Evolutionary conservation across 2,888 invertebrate species (phyloP).

Genomic region (Phrixothrix hirtus): DNA sequence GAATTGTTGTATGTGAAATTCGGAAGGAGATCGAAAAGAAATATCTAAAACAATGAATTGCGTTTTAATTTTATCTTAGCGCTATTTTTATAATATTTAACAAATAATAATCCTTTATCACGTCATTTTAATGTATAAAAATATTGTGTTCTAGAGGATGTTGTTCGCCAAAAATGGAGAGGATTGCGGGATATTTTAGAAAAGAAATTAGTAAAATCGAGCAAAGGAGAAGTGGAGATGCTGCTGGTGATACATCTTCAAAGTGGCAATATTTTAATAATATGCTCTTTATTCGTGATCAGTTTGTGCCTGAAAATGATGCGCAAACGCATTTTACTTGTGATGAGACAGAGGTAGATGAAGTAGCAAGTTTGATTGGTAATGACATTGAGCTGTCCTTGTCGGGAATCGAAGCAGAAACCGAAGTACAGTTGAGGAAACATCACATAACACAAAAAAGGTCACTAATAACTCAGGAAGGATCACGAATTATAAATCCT

Average conservation of each 20-base stretch:
- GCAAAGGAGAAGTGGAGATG: slow-evolving; percentile 6
- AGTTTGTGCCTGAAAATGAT: slow-evolving; percentile 4
- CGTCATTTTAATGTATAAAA: too few relatives aligned
- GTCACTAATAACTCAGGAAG: too few relatives aligned
- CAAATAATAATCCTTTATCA: too few relatives aligned
- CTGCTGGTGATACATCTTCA: too few relatives aligned
- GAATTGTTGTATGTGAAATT: slow-evolving; percentile 6
- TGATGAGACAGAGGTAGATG: slow-evolving; percentile 1
- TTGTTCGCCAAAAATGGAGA: slow-evolving; percentile 7
- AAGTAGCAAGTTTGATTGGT: too few relatives aligned
- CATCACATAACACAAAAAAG: too few relatives aligned
- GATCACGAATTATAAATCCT: not conserved
- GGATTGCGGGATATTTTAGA: slow-evolving; percentile 8
- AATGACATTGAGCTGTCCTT: too few relatives aligned
- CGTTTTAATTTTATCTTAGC: too few relatives aligned
- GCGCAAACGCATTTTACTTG: not conserved
- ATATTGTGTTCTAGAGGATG: slow-evolving; percentile 3
- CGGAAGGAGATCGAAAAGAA: slow-evolving; percentile 7
- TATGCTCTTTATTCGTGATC: slow-evolving; percentile 1
- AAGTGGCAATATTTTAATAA: too few relatives aligned
- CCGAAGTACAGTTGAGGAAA: too few relatives aligned
- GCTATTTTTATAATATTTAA: too few relatives aligned
- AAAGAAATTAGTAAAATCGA: too few relatives aligned
- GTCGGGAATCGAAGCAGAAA: not conserved
- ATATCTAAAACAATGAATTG: not conserved